Conservation (phyloP, 2,797 vertebrate genomes). For the Somateria mollissima region DNA sequence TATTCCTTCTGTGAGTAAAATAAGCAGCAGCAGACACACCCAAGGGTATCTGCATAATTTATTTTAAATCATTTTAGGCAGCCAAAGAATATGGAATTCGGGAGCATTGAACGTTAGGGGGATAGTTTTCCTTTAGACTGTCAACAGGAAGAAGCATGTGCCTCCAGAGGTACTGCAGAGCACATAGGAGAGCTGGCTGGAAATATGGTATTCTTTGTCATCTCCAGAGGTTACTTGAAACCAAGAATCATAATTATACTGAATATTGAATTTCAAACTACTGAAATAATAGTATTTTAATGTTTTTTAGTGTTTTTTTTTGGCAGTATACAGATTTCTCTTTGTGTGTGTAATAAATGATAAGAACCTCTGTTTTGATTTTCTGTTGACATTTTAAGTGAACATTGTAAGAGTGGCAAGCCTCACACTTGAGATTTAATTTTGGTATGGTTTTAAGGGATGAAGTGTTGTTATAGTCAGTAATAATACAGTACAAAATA, state of each 20-base stretch:
- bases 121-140: not conserved
- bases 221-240: not conserved
- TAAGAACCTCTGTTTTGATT: not conserved
- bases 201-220: not conserved
- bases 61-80: slow-evolving; percentile 9
- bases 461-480: not conserved
- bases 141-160: not conserved
- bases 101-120: not conserved
- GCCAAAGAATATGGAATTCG: not conserved
- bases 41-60: not conserved
- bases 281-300: not conserved
- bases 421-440: not conserved
- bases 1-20: slow-evolving; percentile 30
- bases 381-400: not conserved
- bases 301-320: not conserved
- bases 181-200: not conserved
- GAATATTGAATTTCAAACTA: not conserved
- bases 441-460: not conserved
- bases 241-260: not conserved
- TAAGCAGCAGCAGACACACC: slow-evolving; percentile 1
- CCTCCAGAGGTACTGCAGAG: not conserved
- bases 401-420: not conserved
- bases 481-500: not conserved
- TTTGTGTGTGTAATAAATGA: not conserved
- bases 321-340: not conserved